Evolutionary conservation across 2,888 invertebrate species (phyloP).

Genomic region (Apantesis nais): DNA sequence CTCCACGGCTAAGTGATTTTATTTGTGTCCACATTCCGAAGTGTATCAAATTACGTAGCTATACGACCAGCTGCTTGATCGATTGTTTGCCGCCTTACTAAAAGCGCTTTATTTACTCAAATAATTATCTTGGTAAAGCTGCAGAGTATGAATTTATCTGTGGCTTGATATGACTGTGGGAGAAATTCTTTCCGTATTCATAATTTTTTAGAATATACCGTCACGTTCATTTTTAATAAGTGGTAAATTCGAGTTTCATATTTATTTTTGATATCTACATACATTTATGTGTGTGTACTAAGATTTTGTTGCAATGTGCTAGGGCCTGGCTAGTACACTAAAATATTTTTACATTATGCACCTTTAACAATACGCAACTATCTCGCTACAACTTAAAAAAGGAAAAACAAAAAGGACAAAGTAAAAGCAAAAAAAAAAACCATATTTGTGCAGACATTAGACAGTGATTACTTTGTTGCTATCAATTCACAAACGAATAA

Average conservation of each 20-base stretch:
- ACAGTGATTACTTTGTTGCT: too few relatives aligned
- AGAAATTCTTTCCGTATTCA: conserved; percentile 29
- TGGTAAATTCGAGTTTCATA: not conserved
- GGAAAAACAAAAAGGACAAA: too few relatives aligned
- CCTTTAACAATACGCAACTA: too few relatives aligned
- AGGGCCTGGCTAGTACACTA: too few relatives aligned
- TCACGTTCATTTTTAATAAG: conserved; percentile 9
- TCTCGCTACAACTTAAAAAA: too few relatives aligned
- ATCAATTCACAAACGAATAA: too few relatives aligned
- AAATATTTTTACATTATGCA: too few relatives aligned
- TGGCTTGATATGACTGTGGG: conserved; percentile 26
- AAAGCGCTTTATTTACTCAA: conserved; percentile 73
- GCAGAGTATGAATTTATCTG: conserved; percentile 37
- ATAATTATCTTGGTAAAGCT: conserved; percentile 59
- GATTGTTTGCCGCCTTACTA: conserved; percentile 71
- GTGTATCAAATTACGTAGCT: conserved; percentile 82
- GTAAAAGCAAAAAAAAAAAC: too few relatives aligned
- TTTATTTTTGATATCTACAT: not conserved
- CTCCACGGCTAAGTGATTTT: conserved; percentile 83
- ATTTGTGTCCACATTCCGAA: conserved; percentile 84
- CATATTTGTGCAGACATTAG: too few relatives aligned
- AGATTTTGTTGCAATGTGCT: too few relatives aligned
- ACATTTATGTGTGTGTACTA: not conserved
- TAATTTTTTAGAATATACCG: conserved; percentile 10
- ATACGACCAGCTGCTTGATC: conserved; percentile 81